Base-by-base conservation (phyloP, 2,113 vertebrate genomes). In the Axis porcinus region DNA sequence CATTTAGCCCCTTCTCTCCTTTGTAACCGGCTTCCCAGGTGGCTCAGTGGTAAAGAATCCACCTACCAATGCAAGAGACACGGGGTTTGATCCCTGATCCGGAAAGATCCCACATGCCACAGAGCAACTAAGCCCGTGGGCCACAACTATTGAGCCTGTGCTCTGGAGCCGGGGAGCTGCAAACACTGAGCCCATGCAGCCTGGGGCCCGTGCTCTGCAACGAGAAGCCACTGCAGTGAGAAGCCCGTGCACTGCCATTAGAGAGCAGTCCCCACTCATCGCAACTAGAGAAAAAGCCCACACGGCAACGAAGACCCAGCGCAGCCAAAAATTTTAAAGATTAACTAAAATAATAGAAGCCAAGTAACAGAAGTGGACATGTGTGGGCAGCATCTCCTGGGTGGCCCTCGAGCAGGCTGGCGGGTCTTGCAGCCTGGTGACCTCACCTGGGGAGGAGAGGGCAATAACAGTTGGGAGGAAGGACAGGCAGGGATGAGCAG, bases 231-330 rank as follows among this genome's bases (percentile, higher is more conserved):
- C 21, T 0, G 3, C 70, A 27, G 36, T 43, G 70, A 43, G 36
- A 27, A 43, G 40, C 36, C 70, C 23, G 0, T 14, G 23, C 21
- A 43, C 70, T 14, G 1, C 36, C 13, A 14, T 7, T 25, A 43
- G 70, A 27, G 36, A 14, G 67, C n/a, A 70, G 9, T 21, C n/a
- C 64, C 17, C 64, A 21, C 17, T 11, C 64, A 23, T 23, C 1
- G 23, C 36, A 76, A 4, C 70, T 43, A 27, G 23, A 43, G 70
- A 27, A 76, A 43, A 27, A 76, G 70, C 70, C 70, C 12, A 7
- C 40, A 27, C 0, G 0, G 23, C 70, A 43, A 7, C 3, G 2
- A 43, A 76, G 70, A 76, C 40, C 23, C 23, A 76, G 70, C 1
- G 0, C 40, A 43, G 70, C 40, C 70, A 43, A 14, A 43, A 27